Evolutionary conservation across 2,888 invertebrate species (phyloP).

Genomic region (Litoditis marina): DNA sequence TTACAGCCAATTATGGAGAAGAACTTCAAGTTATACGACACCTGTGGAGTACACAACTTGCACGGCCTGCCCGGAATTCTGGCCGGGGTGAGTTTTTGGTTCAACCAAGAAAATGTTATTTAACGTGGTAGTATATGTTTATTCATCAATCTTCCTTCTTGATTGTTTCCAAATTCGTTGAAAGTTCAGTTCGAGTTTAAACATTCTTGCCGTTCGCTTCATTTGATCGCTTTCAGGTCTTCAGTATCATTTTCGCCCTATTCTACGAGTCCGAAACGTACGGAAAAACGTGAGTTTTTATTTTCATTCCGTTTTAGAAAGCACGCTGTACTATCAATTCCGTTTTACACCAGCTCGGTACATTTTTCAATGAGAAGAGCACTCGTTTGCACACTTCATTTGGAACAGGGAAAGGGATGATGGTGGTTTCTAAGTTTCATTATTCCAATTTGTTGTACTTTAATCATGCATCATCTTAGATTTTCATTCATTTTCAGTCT

Average conservation of each 20-base stretch:
- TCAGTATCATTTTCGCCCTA: slow-evolving; percentile 42
- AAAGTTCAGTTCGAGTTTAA: slow-evolving; percentile 20
- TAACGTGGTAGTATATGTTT: too few species aligned
- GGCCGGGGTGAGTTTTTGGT: slow-evolving; percentile 70
- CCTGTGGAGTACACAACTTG: slow-evolving; percentile 91
- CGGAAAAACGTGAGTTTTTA: slow-evolving; percentile 36
- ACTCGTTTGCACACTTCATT: too few species aligned
- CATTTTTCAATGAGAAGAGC: too few species aligned
- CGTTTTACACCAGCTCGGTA: too few species aligned
- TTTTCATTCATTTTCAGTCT: slow-evolving; percentile 37
- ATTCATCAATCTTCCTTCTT: background rate
- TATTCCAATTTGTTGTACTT: background rate
- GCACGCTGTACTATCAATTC: too few species aligned
- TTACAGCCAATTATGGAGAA: slow-evolving; percentile 64
- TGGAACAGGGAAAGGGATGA: too few species aligned
- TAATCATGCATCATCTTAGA: too few species aligned
- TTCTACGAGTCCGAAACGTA: slow-evolving; percentile 42
- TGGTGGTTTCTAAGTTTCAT: too few species aligned
- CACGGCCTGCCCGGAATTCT: slow-evolving; percentile 91
- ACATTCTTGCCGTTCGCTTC: too few species aligned
- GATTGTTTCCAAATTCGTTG: slow-evolving; percentile 3
- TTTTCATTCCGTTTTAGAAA: background rate
- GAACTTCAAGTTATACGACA: slow-evolving; percentile 73
- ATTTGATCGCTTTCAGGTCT: slow-evolving; percentile 27
- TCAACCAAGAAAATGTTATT: too few species aligned